phyloP scores from a whole-genome alignment of 1,140 invertebrate genomes.

The Cyphomyrmex costatus region DNA sequence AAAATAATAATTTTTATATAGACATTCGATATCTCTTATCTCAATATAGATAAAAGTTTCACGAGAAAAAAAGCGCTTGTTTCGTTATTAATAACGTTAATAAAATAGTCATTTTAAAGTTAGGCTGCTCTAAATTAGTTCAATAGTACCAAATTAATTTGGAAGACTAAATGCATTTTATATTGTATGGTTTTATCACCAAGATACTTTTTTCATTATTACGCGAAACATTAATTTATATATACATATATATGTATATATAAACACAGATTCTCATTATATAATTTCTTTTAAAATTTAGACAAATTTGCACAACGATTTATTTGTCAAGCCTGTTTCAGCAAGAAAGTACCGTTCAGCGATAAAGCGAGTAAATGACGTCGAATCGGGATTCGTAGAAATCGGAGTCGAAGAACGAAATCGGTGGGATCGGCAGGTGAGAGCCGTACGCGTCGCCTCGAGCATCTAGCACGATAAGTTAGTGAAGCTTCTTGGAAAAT shows the following conservation, averaged over 20 bases:
- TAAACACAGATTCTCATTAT: background rate
- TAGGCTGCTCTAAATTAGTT: background rate
- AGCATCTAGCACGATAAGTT: slow-evolving; percentile 20
- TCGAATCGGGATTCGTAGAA: slow-evolving; percentile 41
- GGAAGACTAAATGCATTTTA: background rate
- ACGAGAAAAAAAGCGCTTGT: background rate
- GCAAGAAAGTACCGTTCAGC: slow-evolving; percentile 14
- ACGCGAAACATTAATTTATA: background rate
- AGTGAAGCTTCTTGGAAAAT: slow-evolving; percentile 61
- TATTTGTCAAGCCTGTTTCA: background rate
- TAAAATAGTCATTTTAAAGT: slow-evolving; percentile 6
- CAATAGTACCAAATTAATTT: background rate
- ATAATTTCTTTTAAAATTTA: background rate
- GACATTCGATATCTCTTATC: background rate
- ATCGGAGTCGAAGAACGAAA: slow-evolving; percentile 25
- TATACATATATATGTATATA: too few species aligned
- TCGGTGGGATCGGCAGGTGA: slow-evolving; percentile 45
- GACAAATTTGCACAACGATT: background rate
- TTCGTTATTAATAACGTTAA: background rate
- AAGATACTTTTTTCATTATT: background rate
- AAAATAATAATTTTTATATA: background rate
- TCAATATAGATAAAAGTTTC: background rate
- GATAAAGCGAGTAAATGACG: slow-evolving; percentile 20
- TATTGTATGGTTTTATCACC: background rate
- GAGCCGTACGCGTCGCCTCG: background rate